Evolutionary conservation across 2,113 vertebrate species (phyloP).

Genomic region (Cyrtonyx montezumae): DNA sequence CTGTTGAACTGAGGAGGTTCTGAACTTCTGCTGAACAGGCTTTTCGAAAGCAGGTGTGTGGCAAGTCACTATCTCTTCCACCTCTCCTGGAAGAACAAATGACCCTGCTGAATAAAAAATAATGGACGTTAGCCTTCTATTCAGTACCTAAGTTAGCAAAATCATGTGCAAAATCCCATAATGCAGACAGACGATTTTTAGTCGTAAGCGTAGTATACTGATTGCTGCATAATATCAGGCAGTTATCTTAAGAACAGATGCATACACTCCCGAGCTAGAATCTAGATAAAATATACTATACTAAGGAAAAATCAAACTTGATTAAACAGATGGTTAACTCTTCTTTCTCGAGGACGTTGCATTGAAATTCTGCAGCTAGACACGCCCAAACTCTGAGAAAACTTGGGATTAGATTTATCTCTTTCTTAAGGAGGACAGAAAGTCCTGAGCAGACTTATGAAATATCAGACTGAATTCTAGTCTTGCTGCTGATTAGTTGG

Average conservation of each 20-base stretch:
- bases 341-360: neutral
- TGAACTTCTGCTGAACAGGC: constrained; percentile 9
- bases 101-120: constrained; percentile 59
- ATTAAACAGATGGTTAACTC: neutral
- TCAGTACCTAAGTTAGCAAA: neutral
- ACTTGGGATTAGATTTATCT: neutral
- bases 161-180: neutral
- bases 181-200: neutral
- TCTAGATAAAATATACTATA: neutral
- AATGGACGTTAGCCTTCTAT: neutral
- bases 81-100: constrained; percentile 78
- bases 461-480: neutral
- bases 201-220: neutral
- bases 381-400: neutral
- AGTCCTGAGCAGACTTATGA: neutral
- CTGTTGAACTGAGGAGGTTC: neutral
- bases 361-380: neutral
- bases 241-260: neutral
- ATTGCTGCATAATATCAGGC: neutral
- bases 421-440: neutral
- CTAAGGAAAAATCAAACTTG: neutral
- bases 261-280: neutral
- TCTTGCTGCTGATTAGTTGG: neutral
- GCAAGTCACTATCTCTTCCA: constrained; percentile 45
- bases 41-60: constrained; percentile 33